Base-by-base conservation (phyloP, 2,113 vertebrate species). In the Tetrao urogallus region DNA sequence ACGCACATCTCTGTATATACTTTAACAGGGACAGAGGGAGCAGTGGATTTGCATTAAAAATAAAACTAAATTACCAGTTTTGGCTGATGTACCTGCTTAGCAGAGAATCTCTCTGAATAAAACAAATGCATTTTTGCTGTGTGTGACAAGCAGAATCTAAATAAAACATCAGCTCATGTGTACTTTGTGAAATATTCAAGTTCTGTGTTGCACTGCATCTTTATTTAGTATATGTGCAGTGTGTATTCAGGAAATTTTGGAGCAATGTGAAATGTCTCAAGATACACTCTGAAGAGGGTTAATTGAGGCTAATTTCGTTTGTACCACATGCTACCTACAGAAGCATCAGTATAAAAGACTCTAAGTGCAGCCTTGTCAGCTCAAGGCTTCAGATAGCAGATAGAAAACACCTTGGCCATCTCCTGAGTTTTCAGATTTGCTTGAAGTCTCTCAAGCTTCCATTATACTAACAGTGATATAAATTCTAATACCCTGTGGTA, bases 31-130 rank as follows among this genome's bases (percentile, higher is more conserved):
- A 57, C 25, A 74, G 58, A 89, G 89, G 67, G 14, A 81, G 10
- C 25, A 43, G 47, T 60, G 56, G n/a, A 54, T 89, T 94, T 47
- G 36, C 34, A 81, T 91, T 82, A 69, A 86, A 95, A 94, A 86
- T 90, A 15, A 40, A 52, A 82, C 36, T 71, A 88, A 87, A 85
- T 86, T 11, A 81, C 28, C 1, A 2, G 57, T 93, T 94, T 91
- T 61, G 91, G 38, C 60, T 88, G 72, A 80, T 57, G 89, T 91
- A 83, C 47, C 79, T 90, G 34, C 15, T 74, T 80, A 89, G 20
- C 12, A 83, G 72, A 78, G 57, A 86, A 60, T 74, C 20, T 66
- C 14, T 77, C 34, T 76, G 76, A 85, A 89, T 60, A 70, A 91
- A 92, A 71, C 25, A 77, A 91, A 92, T 67, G 30, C 27, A 65